A percentile compares a stretch with the other conserved stretches of the same genome.
These are phyloP conservation scores for Argyra leucocephala DNA, from an alignment of 2,888 invertebrate species.

Conservation along the genomic window DNA sequence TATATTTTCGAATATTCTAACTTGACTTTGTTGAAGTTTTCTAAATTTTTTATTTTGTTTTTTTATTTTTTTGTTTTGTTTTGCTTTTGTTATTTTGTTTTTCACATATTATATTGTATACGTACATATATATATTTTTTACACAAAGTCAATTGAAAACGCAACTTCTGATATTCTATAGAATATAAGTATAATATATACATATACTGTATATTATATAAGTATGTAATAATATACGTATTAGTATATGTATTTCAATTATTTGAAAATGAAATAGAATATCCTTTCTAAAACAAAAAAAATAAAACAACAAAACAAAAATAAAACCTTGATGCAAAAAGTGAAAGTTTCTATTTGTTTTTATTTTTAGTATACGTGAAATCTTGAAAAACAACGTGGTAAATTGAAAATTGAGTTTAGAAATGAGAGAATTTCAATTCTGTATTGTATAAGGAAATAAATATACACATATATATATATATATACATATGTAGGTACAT, in stretches of 20 bases:
- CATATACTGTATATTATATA: neutral
- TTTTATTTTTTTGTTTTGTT: neutral
- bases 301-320: neutral
- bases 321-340: neutral
- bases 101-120: neutral
- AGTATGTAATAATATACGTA: neutral
- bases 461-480: neutral
- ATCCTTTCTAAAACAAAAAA: neutral
- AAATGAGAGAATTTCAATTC: neutral
- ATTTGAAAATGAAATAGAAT: too few relatives aligned
- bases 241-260: neutral
- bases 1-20: neutral
- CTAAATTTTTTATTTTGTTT: neutral
- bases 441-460: too few relatives aligned
- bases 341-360: constrained; percentile 1
- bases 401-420: neutral
- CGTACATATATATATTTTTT: neutral
- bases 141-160: neutral
- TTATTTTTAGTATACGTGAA: neutral
- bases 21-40: neutral
- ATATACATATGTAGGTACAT: neutral
- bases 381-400: neutral
- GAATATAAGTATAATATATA: neutral
- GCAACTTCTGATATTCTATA: neutral
- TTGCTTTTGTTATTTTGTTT: too few relatives aligned